Conservation (phyloP, 2,113 vertebrate genomes). For the Heterocephalus glaber region DNA sequence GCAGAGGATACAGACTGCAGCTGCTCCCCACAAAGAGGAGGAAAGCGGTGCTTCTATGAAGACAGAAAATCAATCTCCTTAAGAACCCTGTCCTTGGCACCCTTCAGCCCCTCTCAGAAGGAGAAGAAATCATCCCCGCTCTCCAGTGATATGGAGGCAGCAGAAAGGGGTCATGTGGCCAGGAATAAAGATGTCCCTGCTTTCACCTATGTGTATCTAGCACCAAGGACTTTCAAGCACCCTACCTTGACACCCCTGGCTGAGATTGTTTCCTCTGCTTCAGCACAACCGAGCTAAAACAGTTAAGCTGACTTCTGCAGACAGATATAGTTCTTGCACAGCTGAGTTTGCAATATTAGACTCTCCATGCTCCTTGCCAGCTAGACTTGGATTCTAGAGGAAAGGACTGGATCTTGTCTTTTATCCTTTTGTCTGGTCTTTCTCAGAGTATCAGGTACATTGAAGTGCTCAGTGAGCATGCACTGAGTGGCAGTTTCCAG, state of each 20-base stretch:
- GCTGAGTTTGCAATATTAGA: not conserved
- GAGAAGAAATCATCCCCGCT: not conserved
- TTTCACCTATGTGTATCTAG: not conserved
- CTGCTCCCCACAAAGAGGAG: not conserved
- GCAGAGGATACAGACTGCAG: not conserved
- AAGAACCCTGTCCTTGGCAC: too few species aligned
- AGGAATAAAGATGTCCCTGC: not conserved
- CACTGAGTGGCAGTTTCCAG: not conserved
- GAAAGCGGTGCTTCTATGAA: not conserved
- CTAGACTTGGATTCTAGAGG: not conserved
- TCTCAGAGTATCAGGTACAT: not conserved
- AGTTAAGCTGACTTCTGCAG: not conserved
- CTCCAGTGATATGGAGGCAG: not conserved
- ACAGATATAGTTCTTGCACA: not conserved
- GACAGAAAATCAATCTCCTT: not conserved
- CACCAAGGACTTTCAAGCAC: not conserved
- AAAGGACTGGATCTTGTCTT: not conserved
- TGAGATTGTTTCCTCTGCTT: not conserved
- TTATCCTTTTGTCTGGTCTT: not conserved
- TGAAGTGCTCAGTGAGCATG: rapidly evolving
- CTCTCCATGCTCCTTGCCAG: not conserved
- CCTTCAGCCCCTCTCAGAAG: too few species aligned
- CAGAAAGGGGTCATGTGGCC: too few species aligned
- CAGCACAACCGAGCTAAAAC: not conserved
- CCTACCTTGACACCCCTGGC: not conserved